Conservation (phyloP, 2,888 invertebrate species). For the Synanthedon tipuliformis region DNA sequence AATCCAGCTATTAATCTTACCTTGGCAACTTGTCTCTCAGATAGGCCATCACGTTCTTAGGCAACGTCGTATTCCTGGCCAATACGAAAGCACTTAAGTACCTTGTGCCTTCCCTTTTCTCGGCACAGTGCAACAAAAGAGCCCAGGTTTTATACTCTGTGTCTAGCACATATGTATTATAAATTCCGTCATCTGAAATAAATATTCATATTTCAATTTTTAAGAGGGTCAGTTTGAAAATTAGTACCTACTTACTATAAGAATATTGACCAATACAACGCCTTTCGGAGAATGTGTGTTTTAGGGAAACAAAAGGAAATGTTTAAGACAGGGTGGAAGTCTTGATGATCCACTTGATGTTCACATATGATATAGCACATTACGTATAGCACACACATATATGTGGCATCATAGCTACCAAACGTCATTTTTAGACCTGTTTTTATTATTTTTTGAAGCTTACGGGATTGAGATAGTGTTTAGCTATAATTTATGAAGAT, state of each 20-base stretch:
- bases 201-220: constrained; percentile 3
- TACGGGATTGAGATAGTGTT: too few relatives aligned
- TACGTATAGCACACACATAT: too few relatives aligned
- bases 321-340: too few relatives aligned
- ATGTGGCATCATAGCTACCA: too few relatives aligned
- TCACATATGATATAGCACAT: too few relatives aligned
- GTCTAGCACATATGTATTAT: constrained; percentile 88
- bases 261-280: constrained; percentile 6
- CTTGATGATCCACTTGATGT: too few relatives aligned
- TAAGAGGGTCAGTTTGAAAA: background rate
- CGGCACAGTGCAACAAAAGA: constrained; percentile 86
- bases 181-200: constrained; percentile 83
- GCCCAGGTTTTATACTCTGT: constrained; percentile 88
- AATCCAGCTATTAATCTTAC: constrained; percentile 14
- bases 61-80: constrained; percentile 70
- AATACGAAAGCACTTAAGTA: constrained; percentile 87
- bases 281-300: constrained; percentile 6
- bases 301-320: background rate
- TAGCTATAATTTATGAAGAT: too few relatives aligned
- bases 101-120: constrained; percentile 79
- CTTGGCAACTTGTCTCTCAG: constrained; percentile 80
- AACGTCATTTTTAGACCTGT: too few relatives aligned
- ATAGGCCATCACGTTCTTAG: constrained; percentile 78
- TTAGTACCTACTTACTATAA: background rate
- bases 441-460: too few relatives aligned